phyloP scores from a whole-genome alignment of 1,140 invertebrate species.

The Schlechtendalia chinensis region DNA sequence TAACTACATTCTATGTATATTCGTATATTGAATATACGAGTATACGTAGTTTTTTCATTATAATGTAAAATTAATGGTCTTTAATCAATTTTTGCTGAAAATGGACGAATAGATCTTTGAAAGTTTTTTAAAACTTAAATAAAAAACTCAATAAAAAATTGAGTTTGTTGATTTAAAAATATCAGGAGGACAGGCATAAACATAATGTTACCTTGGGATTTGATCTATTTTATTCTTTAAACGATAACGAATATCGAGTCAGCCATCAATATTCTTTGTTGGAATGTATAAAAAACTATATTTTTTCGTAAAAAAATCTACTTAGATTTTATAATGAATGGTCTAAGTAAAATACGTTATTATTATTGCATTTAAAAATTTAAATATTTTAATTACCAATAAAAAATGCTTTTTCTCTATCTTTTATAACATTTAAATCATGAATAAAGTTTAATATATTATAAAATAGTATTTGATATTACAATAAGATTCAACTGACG shows the following conservation, averaged over 20 bases:
- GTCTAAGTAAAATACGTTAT: background rate
- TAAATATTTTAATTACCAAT: background rate
- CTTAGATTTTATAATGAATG: background rate
- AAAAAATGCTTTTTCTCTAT: no score
- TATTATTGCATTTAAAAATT: conserved; percentile 1
- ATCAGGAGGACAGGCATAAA: conserved; percentile 15
- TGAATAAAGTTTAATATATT: no score
- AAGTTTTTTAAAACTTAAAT: background rate
- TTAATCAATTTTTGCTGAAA: conserved; percentile 4
- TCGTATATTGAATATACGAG: no score
- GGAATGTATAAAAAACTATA: conserved; percentile 13
- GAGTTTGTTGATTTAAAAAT: conserved; percentile 57
- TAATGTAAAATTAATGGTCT: background rate
- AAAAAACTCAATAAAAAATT: background rate
- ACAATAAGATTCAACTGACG: no score
- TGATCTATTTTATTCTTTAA: conserved; percentile 29
- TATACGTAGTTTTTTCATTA: background rate
- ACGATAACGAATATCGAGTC: conserved; percentile 32
- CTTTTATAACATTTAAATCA: background rate
- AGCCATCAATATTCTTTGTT: conserved; percentile 24
- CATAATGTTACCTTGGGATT: conserved; percentile 21
- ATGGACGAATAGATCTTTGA: background rate
- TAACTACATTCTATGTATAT: background rate
- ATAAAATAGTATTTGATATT: no score
- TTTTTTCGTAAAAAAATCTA: conserved; percentile 11